A percentile compares a stretch with the other conserved stretches of the same genome.
phyloP scores from a whole-genome alignment of 2,888 invertebrate genomes.

The Euzetes globulus region DNA sequence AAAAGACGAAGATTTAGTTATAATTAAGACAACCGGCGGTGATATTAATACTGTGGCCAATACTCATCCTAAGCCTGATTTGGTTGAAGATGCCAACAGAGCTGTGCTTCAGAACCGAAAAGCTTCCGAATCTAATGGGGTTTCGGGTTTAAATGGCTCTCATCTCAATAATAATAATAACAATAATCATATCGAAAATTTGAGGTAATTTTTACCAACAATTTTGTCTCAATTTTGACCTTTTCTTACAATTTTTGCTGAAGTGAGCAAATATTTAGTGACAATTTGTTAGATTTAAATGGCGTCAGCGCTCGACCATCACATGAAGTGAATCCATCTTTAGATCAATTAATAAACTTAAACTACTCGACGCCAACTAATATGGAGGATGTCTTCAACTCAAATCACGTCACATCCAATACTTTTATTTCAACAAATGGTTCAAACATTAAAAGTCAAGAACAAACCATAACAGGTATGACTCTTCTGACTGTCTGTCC shows the following conservation, averaged over 20 bases:
- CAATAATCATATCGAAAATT: constrained; percentile 4
- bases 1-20: background rate
- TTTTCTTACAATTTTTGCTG: background rate
- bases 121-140: background rate
- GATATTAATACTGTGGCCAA: too few relatives aligned
- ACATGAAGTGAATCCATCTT: background rate
- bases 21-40: background rate
- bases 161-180: background rate
- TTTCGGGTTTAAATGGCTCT: background rate
- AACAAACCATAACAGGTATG: constrained; percentile 18
- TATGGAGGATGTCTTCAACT: too few relatives aligned
- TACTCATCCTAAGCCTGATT: constrained; percentile 11
- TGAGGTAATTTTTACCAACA: background rate
- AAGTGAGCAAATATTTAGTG: background rate
- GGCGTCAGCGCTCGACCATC: background rate
- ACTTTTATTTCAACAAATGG: background rate
- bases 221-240: background rate
- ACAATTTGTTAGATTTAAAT: background rate
- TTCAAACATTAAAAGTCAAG: constrained; percentile 1
- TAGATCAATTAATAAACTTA: constrained; percentile 23
- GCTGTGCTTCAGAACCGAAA: background rate
- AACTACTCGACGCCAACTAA: constrained; percentile 10
- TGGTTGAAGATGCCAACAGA: constrained; percentile 23
- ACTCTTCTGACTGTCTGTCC: background rate
- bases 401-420: constrained; percentile 4